Percentiles rank a stretch among this genome's conserved stretches.
Evolutionary conservation across 2,113 vertebrate species (phyloP).

Genomic region (Athene cunicularia): DNA sequence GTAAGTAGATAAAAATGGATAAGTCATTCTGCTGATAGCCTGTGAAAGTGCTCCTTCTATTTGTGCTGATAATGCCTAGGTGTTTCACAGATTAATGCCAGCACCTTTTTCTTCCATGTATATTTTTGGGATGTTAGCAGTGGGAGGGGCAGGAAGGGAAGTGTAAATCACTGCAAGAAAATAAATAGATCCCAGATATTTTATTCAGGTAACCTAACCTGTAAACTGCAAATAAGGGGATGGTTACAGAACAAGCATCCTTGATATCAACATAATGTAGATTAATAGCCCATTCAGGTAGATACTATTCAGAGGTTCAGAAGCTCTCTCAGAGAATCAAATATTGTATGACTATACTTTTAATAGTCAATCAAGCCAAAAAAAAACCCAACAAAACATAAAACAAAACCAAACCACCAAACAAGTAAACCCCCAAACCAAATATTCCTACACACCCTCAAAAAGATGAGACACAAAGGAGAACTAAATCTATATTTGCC

Average conservation of each 20-base stretch:
- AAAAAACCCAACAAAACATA: not conserved
- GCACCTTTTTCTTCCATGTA: not conserved
- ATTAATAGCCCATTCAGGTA: not conserved
- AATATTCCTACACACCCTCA: not conserved
- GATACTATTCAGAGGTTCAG: not conserved
- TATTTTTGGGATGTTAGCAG: not conserved
- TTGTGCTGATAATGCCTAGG: not conserved
- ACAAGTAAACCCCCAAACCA: not conserved
- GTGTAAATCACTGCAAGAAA: not conserved
- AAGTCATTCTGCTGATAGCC: constrained; percentile 37
- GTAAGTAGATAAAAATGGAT: constrained; percentile 66
- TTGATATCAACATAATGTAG: not conserved
- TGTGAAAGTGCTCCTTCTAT: constrained; percentile 12
- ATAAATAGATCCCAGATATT: not conserved
- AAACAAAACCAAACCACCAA: not conserved
- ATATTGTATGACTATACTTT: not conserved
- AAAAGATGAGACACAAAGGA: not conserved
- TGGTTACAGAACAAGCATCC: not conserved
- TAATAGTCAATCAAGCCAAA: not conserved
- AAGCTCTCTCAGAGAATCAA: not conserved
- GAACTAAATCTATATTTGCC: constrained; percentile 1
- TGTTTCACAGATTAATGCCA: not conserved
- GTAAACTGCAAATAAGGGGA: not conserved
- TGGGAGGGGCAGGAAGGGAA: not conserved
- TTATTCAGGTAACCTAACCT: not conserved